phyloP scores from a whole-genome alignment of 2,888 invertebrate genomes.

The Rhynchonema sp. region DNA sequence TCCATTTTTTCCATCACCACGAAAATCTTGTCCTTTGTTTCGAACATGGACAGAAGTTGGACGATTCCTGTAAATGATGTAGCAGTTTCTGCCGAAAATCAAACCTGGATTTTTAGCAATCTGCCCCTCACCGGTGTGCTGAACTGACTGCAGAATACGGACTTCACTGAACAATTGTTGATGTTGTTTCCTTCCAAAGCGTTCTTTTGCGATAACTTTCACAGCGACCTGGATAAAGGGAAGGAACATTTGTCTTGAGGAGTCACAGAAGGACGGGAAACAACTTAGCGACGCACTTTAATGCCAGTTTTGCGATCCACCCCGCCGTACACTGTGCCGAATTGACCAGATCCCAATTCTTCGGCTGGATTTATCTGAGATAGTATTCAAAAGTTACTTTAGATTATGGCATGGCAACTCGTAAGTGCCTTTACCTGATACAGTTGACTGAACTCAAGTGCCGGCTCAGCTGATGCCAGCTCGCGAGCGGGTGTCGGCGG shows the following conservation, averaged over 20 bases:
- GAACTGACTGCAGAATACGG: slow-evolving; percentile 11
- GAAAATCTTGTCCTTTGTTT: slow-evolving; percentile 88
- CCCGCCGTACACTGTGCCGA: slow-evolving; percentile 94
- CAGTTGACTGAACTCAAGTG: slow-evolving; percentile 22
- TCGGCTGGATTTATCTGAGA: slow-evolving; percentile 54
- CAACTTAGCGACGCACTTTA: no score
- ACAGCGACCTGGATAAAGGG: no score
- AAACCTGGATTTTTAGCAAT: no score
- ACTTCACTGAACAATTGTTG: slow-evolving; percentile 7
- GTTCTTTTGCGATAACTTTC: slow-evolving; percentile 25
- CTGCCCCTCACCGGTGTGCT: no score
- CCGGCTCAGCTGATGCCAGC: slow-evolving; percentile 13
- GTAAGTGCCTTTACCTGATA: slow-evolving; percentile 23
- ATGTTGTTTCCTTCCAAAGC: slow-evolving; percentile 13
- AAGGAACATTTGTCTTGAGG: no score
- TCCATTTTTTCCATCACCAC: slow-evolving; percentile 98
- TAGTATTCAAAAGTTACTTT: not conserved
- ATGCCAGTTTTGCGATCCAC: slow-evolving; percentile 21
- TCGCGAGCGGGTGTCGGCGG: slow-evolving; percentile 15
- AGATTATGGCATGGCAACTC: not conserved
- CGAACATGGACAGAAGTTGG: slow-evolving; percentile 88
- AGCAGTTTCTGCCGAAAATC: no score
- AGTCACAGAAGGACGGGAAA: no score
- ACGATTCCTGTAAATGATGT: slow-evolving; percentile 39
- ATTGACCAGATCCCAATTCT: slow-evolving; percentile 91